Base-by-base conservation (phyloP, 1,140 invertebrate genomes). In the Drosophila orosa region DNA sequence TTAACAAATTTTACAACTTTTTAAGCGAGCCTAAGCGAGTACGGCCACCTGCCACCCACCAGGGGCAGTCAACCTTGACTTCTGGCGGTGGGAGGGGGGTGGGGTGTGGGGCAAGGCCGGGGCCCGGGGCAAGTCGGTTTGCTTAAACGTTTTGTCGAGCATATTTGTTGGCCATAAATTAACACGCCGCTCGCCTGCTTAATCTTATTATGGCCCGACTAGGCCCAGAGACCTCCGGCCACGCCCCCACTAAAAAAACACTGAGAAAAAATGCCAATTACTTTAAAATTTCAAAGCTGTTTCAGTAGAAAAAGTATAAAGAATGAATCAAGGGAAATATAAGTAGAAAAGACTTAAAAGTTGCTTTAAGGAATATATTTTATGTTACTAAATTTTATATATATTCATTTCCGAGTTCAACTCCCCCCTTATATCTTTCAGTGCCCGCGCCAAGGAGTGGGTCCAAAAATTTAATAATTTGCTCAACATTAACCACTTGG, bases 161-260 rank as follows among this genome's bases (percentile, higher is more conserved):
- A 81, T 81, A 81, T 81, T 81, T 81, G 79, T 81, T 81, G 79
- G 78, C 74, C 73, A 81, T 81, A 81, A 81, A 81, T 81, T 81
- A 81, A 81, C 79, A 81, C 78, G 79, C 78, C 78, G 60, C 77
- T 80, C 62, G 78, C 73, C 65, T 74, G 74, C 67, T 81, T 81
- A 81, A 81, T 81, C 78, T 81, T 81, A 81, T 81, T 81, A 81
- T 81, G 79, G 73, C 54, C 65, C 42, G 33, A 24, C 75, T 75
- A 65, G 77, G 48, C 42, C 5, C 19, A 17, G 10, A 17, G 29
- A 35, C 19, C 25, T 39, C 39, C 39, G 58, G 12, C 52, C 24
- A 19, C 8, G 37, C 48, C n/a, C 7, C 7, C 9, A n/a, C 50
- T 52, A 52, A 35, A 52, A 24, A 0, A 0, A 15, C 29, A 52